These are phyloP conservation scores for Drosophila meridiana DNA, from an alignment of 2,888 invertebrate genomes.

Conservation along the genomic window DNA sequence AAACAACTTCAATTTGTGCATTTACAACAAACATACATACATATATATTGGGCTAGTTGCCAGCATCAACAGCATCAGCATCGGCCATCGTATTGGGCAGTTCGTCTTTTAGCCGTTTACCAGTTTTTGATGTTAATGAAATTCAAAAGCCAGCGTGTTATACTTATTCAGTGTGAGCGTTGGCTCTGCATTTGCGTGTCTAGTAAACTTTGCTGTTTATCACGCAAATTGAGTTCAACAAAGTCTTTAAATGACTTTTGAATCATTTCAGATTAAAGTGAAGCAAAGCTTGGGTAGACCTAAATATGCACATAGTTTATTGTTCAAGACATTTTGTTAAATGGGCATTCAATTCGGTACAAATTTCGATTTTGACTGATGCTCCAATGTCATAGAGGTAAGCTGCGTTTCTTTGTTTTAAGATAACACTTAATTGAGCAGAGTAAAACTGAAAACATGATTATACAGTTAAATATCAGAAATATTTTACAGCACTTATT, in stretches of 20 bases:
- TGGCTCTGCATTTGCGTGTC: constrained; percentile 44
- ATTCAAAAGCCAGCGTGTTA: constrained; percentile 63
- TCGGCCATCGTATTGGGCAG: constrained; percentile 21
- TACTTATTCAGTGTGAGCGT: constrained; percentile 12
- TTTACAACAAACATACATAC: background rate
- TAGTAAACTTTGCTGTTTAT: constrained; percentile 40
- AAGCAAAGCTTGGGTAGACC: background rate
- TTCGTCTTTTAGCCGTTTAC: constrained; percentile 33
- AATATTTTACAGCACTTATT: background rate
- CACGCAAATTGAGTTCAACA: constrained; percentile 26
- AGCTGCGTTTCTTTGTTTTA: background rate
- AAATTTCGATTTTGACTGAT: background rate
- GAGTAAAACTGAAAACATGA: background rate
- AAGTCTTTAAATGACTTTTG: constrained; percentile 6
- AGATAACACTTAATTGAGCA: background rate
- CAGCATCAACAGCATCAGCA: constrained; percentile 12
- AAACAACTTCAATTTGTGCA: constrained; percentile 10
- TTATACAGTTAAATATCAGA: background rate
- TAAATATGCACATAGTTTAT: background rate
- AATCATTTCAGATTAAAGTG: background rate
- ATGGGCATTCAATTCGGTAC: background rate
- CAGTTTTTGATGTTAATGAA: constrained; percentile 79
- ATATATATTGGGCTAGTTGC: constrained; percentile 5
- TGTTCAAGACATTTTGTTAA: background rate
- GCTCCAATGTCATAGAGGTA: background rate